Conservation (phyloP, 2,888 invertebrate genomes). For the Spodoptera littoralis region DNA sequence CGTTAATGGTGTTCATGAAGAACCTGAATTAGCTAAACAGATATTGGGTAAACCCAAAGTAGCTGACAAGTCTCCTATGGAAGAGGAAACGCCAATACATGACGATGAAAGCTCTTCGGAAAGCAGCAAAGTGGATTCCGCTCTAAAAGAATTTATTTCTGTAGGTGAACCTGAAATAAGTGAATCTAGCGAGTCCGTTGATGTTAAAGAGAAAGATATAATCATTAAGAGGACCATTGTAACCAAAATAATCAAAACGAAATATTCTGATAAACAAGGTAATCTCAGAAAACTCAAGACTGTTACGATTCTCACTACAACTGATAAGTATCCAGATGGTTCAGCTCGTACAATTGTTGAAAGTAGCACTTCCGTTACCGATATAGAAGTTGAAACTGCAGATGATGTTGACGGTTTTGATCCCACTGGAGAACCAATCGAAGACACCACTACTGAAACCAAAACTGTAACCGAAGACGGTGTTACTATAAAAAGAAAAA, state of each 20-base stretch:
- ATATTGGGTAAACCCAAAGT: slow-evolving; percentile 4
- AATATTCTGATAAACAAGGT: slow-evolving; percentile 67
- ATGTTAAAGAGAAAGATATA: slow-evolving; percentile 65
- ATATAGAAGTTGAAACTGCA: slow-evolving; percentile 62
- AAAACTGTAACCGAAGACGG: slow-evolving; percentile 70
- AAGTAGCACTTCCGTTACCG: slow-evolving; percentile 68
- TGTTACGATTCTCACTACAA: slow-evolving; percentile 73
- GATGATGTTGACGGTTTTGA: slow-evolving; percentile 65
- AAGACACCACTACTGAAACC: slow-evolving; percentile 64
- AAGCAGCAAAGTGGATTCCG: slow-evolving; percentile 34
- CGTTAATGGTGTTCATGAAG: slow-evolving; percentile 33
- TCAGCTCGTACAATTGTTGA: slow-evolving; percentile 64
- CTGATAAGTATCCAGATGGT: slow-evolving; percentile 78
- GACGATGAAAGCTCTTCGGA: slow-evolving; percentile 44
- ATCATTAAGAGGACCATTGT: slow-evolving; percentile 69
- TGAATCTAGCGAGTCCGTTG: slow-evolving; percentile 58
- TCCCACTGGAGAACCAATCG: slow-evolving; percentile 64
- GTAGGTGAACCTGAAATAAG: slow-evolving; percentile 61
- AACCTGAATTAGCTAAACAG: not conserved
- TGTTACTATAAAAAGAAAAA: slow-evolving; percentile 70
- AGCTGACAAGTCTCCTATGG: not conserved
- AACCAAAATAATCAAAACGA: slow-evolving; percentile 72
- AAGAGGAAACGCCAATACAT: slow-evolving; percentile 49
- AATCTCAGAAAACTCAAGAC: slow-evolving; percentile 71
- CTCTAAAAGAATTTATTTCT: slow-evolving; percentile 55